phyloP scores from a whole-genome alignment of 2,113 vertebrate genomes.

The Ploceus nigricollis region DNA sequence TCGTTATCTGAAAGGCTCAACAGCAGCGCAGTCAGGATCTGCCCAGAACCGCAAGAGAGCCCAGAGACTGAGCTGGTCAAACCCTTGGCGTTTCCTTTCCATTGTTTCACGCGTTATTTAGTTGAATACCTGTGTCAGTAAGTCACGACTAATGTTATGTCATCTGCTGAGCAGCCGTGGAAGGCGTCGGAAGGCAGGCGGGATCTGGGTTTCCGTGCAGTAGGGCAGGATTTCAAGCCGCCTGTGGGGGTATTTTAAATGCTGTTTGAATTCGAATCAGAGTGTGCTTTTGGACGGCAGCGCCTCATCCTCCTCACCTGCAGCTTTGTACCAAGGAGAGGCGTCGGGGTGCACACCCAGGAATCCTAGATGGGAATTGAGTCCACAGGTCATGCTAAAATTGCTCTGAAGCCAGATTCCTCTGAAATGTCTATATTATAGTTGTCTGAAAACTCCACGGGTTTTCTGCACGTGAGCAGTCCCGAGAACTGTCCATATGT shows the following conservation, averaged over 20 bases:
- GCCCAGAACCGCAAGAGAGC: not conserved
- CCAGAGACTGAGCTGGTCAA: not conserved
- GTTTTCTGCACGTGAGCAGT: not conserved
- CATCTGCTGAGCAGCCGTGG: not conserved
- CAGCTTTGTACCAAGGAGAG: not conserved
- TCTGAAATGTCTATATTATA: not conserved
- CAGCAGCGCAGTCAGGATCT: not conserved
- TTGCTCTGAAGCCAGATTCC: not conserved
- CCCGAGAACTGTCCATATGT: accelerated
- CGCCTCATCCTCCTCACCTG: not conserved
- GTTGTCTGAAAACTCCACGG: not conserved
- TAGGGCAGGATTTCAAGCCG: not conserved
- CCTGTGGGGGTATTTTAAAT: not conserved
- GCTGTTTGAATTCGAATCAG: too few relatives aligned
- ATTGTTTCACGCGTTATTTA: not conserved
- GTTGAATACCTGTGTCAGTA: not conserved
- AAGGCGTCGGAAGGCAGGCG: not conserved
- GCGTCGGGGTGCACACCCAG: not conserved
- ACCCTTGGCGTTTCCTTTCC: not conserved
- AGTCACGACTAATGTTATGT: not conserved
- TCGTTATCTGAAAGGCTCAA: not conserved
- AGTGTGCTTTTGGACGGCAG: not conserved
- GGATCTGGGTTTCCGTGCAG: not conserved
- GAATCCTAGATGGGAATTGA: not conserved
- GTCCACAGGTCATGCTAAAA: not conserved